Evolutionary conservation across 2,113 vertebrate species (phyloP).

Genomic region (Marcusenius ussheri): DNA sequence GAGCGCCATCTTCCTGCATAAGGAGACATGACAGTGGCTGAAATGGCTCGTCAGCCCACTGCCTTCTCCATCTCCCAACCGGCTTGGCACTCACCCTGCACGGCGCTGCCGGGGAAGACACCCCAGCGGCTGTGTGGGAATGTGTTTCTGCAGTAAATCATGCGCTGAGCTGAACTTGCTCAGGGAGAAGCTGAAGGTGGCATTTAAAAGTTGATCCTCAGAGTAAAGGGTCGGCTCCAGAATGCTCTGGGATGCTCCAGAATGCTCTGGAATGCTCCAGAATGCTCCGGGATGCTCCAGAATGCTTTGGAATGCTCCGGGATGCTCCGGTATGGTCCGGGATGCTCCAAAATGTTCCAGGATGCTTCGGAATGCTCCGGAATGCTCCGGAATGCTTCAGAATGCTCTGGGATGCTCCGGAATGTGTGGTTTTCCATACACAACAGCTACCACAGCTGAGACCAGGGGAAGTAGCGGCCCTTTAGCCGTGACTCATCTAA

Average conservation of each 20-base stretch:
- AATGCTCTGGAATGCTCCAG: background rate
- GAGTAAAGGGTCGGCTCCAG: background rate
- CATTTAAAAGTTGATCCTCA: background rate
- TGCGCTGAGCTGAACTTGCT: background rate
- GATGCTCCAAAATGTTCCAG: background rate
- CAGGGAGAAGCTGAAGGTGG: background rate
- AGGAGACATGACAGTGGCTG: too few relatives aligned
- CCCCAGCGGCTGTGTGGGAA: background rate
- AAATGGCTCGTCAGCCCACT: background rate
- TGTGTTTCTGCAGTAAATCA: background rate
- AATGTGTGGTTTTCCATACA: background rate
- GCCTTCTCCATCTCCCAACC: background rate
- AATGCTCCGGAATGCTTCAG: too few relatives aligned
- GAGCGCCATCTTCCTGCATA: too few relatives aligned
- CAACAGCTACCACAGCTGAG: background rate
- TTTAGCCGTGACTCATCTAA: background rate
- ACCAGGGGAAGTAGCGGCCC: background rate
- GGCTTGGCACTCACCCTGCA: background rate
- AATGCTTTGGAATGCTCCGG: background rate
- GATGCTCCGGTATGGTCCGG: background rate
- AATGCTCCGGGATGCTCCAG: background rate
- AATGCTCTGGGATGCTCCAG: background rate
- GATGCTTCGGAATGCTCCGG: background rate
- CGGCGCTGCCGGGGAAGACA: background rate
- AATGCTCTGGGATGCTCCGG: background rate